Base-by-base conservation (phyloP, 2,888 invertebrate species). In the Bruchidius siliquastri region DNA sequence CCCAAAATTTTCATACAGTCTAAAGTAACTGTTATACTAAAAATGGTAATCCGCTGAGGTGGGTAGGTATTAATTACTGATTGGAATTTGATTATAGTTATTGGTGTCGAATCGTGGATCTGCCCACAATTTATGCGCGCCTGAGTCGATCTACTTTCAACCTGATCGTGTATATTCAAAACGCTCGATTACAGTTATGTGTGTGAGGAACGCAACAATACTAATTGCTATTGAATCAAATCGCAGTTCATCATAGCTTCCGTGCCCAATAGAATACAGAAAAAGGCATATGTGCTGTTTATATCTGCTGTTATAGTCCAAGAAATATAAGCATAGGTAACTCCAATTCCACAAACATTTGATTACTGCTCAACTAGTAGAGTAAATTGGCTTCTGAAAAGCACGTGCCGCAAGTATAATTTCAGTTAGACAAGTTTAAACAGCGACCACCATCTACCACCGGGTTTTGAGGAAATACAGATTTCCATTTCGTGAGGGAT, bases 331-430 rank as follows among this genome's bases (percentile, higher is more conserved):
- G 26, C 26, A 26, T 26, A 26, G 26, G 8, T 4, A 26, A 4
- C 2, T 26, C 2, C 8, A 8, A 4, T 26, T 26, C 26, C 8
- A 26, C 26, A 94, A 26, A 26, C 2, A 26, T 26, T 26, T 26
- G 26, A 8, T 26, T 4, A 8, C 26, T 26, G 26, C 8, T 26
- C 3, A 4, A 4, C 26, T 26, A 8, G 26, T 2, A 26, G 26
- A 26, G 26, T 26, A 4, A 8, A 26, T 26, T n/a, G n/a, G n/a
- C n/a, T n/a, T n/a, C n/a, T n/a, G n/a, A n/a, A n/a, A n/a, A n/a
- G n/a, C n/a, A n/a, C n/a, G n/a, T n/a, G n/a, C n/a, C n/a, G n/a
- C n/a, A n/a, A n/a, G n/a, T n/a, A n/a, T n/a, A n/a, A n/a, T n/a
- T n/a, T n/a, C n/a, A n/a, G n/a, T n/a, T n/a, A n/a, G n/a, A n/a